phyloP scores from a whole-genome alignment of 1,140 invertebrate genomes.

The Zaprionus vittiger region DNA sequence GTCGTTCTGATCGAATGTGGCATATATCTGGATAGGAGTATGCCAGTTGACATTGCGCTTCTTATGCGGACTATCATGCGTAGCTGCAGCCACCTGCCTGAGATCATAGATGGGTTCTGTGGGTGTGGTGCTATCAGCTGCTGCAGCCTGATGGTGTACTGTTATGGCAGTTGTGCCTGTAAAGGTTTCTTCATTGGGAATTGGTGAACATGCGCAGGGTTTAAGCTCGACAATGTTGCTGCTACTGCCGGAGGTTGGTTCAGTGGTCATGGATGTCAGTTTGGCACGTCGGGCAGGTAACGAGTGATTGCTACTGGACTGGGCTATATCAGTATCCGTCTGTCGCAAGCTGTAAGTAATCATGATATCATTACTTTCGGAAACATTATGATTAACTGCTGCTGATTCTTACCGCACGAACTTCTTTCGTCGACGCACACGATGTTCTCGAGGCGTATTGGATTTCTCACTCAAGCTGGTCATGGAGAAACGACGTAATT shows the following conservation, averaged over 20 bases:
- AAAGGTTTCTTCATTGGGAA: conserved; percentile 55
- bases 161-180: conserved; percentile 60
- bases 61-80: conserved; percentile 61
- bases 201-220: conserved; percentile 11
- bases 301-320: conserved; percentile 47
- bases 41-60: conserved; percentile 84
- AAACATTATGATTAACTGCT: not conserved
- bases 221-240: conserved; percentile 16
- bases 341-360: conserved; percentile 49
- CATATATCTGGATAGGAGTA: conserved; percentile 76
- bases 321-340: conserved; percentile 53
- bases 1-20: conserved; percentile 58
- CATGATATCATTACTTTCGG: not conserved
- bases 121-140: conserved; percentile 29
- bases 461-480: conserved; percentile 66
- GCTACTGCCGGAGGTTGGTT: conserved; percentile 13
- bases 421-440: conserved; percentile 73
- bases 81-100: conserved; percentile 35
- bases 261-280: conserved; percentile 21
- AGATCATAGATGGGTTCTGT: conserved; percentile 56
- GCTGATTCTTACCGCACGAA: conserved; percentile 71
- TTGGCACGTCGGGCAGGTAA: conserved; percentile 48
- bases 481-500: conserved; percentile 77
- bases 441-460: conserved; percentile 67
- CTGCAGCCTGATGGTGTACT: conserved; percentile 21